Evolutionary conservation across 2,113 vertebrate genomes (phyloP).

Genomic region (Microcebus griseorufus): DNA sequence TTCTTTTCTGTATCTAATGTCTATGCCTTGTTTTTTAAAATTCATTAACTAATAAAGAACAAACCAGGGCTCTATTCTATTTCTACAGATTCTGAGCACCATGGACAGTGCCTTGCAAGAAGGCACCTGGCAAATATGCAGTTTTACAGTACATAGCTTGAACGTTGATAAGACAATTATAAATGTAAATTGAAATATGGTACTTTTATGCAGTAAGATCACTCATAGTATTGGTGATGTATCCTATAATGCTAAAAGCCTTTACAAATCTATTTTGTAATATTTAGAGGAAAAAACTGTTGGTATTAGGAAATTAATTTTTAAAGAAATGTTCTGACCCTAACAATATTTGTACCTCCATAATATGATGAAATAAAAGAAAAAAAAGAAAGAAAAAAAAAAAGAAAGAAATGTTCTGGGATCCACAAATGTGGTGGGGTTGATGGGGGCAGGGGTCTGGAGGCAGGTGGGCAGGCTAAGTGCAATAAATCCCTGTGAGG

Average conservation of each 20-base stretch:
- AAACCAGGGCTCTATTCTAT: not conserved
- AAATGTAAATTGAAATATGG: not conserved
- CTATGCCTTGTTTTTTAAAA: conserved; percentile 21
- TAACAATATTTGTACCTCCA: too few species aligned
- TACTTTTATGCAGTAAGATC: conserved; percentile 28
- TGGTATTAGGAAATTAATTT: not conserved
- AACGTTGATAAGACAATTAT: conserved; percentile 45
- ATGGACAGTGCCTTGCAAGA: not conserved
- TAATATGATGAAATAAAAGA: too few species aligned
- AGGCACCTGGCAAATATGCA: not conserved
- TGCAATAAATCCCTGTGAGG: not conserved
- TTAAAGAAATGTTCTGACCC: conserved; percentile 25
- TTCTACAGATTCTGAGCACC: not conserved
- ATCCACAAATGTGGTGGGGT: not conserved
- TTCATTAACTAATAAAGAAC: conserved; percentile 20
- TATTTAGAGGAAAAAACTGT: not conserved
- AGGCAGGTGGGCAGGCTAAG: not conserved
- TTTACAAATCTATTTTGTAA: not conserved
- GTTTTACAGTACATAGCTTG: not conserved
- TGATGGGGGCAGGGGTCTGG: not conserved
- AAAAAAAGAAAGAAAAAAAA: too few species aligned
- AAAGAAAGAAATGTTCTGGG: not conserved
- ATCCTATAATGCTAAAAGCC: conserved; percentile 20
- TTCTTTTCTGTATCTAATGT: not conserved
- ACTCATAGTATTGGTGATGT: not conserved